Percentiles rank a stretch among this genome's conserved stretches.
phyloP scores from a whole-genome alignment of 37 sponge, comb jelly and placozoan genomes.

The Halichondria panicea region DNA sequence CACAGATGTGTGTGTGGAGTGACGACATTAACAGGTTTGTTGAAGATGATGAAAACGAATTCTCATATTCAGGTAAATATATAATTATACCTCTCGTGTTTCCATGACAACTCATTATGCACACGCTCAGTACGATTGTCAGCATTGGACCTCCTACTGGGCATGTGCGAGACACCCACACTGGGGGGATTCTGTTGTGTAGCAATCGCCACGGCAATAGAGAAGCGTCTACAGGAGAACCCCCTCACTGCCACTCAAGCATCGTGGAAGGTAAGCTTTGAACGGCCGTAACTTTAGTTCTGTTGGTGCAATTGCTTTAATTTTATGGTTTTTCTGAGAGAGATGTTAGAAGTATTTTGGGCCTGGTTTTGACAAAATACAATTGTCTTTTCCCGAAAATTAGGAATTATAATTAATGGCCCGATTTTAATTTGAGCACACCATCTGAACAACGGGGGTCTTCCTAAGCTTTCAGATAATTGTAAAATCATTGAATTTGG shows the following conservation, averaged over 20 bases:
- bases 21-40: conserved; percentile 51
- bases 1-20: conserved; percentile 55
- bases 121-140: conserved; percentile 43
- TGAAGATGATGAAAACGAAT: conserved; percentile 69
- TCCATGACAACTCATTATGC: background rate
- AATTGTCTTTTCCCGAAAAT: too few relatives aligned
- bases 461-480: background rate
- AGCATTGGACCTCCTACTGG: conserved; percentile 53
- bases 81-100: background rate
- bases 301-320: too few relatives aligned
- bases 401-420: too few relatives aligned
- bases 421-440: too few relatives aligned
- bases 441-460: background rate
- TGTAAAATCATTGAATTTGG: too few relatives aligned
- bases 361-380: too few relatives aligned
- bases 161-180: background rate
- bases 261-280: conserved; percentile 58
- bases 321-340: too few relatives aligned
- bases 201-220: conserved; percentile 41
- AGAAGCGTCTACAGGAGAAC: conserved; percentile 44
- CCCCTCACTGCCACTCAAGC: conserved; percentile 3
- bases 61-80: conserved; percentile 40
- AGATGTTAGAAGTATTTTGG: too few relatives aligned
- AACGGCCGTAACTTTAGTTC: too few relatives aligned
- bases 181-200: conserved; percentile 3